Percentiles rank a stretch among this genome's conserved stretches.
Conservation (phyloP, 2,113 vertebrate genomes). For the Dolichotis patagonum region DNA sequence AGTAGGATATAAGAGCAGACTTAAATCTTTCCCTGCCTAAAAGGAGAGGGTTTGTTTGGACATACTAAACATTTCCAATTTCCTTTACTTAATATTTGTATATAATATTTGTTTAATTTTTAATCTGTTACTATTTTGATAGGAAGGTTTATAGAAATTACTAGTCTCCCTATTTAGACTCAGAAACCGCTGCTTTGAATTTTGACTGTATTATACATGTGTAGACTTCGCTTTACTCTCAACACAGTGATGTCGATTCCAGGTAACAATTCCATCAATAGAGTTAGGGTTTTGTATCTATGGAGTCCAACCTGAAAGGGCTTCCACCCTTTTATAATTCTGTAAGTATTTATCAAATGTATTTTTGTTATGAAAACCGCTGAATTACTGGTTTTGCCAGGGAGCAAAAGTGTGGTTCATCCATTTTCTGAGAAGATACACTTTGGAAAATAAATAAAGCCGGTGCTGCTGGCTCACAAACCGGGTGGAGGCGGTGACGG, state of each 20-base stretch:
- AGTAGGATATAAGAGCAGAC: too few species aligned
- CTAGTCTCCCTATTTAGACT: not conserved
- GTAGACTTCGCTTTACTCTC: not conserved
- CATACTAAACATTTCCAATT: not conserved
- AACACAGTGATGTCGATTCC: not conserved
- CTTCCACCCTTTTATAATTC: not conserved
- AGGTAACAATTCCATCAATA: not conserved
- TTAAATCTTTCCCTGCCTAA: not conserved
- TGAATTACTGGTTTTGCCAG: not conserved
- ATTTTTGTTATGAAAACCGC: not conserved
- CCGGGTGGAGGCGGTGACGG: not conserved
- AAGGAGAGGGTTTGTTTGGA: not conserved
- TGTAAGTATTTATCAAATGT: not conserved
- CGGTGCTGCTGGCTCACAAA: rapidly evolving
- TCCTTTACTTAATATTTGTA: not conserved
- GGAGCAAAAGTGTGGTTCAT: not conserved
- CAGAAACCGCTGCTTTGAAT: not conserved
- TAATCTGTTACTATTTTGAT: not conserved
- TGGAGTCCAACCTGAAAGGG: not conserved
- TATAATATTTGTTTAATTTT: not conserved
- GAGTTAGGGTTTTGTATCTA: not conserved
- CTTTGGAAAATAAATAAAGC: not conserved
- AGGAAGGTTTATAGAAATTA: not conserved
- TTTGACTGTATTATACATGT: not conserved
- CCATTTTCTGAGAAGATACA: not conserved